Evolutionary conservation across 2,888 invertebrate species (phyloP).

Genomic region (Drosophila mulleri): DNA sequence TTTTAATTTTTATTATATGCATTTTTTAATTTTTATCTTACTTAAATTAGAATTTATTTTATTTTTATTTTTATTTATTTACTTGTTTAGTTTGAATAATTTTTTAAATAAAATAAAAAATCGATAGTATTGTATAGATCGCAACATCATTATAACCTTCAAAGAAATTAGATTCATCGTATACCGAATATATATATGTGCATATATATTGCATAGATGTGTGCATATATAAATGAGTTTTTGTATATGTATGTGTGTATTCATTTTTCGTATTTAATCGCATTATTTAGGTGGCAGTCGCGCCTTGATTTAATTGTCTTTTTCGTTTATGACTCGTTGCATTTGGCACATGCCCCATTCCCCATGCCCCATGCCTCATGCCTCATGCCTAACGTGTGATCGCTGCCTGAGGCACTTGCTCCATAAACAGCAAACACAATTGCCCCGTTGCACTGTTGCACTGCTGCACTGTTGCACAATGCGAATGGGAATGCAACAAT

Average conservation of each 20-base stretch:
- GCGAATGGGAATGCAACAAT: constrained; percentile 43
- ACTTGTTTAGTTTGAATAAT: too few species aligned
- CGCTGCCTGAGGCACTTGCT: constrained; percentile 37
- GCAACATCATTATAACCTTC: too few species aligned
- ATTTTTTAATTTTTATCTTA: too few species aligned
- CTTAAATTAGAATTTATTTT: too few species aligned
- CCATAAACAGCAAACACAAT: constrained; percentile 19
- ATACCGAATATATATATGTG: too few species aligned
- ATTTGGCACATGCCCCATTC: constrained; percentile 53
- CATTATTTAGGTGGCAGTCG: constrained; percentile 27
- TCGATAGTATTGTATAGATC: too few species aligned
- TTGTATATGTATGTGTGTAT: background rate
- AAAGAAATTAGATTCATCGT: too few species aligned
- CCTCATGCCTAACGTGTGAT: constrained; percentile 26
- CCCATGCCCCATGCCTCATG: background rate
- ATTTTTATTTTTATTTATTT: too few species aligned
- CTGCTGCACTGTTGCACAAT: background rate
- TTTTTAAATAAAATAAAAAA: too few species aligned
- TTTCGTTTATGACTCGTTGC: constrained; percentile 74
- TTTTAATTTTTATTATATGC: too few species aligned
- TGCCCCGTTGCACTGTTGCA: background rate
- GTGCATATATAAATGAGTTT: too few species aligned
- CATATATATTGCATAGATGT: too few species aligned
- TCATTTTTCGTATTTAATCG: background rate
- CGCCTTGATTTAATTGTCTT: constrained; percentile 72